Evolutionary conservation across 2,888 invertebrate species (phyloP).

Genomic region (Aromia moschata): DNA sequence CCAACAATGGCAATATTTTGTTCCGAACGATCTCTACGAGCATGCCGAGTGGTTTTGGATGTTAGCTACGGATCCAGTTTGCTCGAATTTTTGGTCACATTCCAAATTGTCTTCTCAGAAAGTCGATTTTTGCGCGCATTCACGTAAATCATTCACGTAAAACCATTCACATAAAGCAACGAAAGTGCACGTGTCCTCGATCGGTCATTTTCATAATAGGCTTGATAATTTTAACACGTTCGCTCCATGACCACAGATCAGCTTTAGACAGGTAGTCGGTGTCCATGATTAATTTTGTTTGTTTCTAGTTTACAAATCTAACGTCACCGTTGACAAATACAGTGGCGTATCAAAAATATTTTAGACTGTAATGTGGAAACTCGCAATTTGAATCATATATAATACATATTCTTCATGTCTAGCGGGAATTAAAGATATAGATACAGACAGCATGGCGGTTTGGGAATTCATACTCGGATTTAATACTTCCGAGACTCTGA

Average conservation of each 20-base stretch:
- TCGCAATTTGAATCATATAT: background rate
- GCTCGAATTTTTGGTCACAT: constrained; percentile 22
- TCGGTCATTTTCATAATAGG: constrained; percentile 31
- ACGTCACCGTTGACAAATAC: background rate
- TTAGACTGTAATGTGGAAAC: background rate
- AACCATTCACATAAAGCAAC: no score
- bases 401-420: no score
- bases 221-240: constrained; percentile 30
- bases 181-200: background rate
- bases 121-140: background rate
- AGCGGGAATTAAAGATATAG: no score
- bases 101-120: constrained; percentile 22
- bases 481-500: no score
- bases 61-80: constrained; percentile 17
- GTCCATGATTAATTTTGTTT: background rate
- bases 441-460: no score
- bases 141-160: background rate
- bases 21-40: background rate
- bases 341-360: background rate
- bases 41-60: background rate
- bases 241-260: no score
- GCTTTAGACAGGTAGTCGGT: background rate
- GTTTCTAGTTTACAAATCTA: background rate
- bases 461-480: no score
- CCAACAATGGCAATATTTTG: background rate